phyloP scores from a whole-genome alignment of 2,113 vertebrate species.

The human (Homo sapiens) region GRCh38 chr11:108573501-108574000 shows the following conservation, averaged over 20 bases:
- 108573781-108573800: background rate
- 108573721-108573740: background rate
- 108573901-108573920: too few relatives aligned
- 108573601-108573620: background rate
- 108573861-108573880: too few relatives aligned
- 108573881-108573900: too few relatives aligned
- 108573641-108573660: background rate
- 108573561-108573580: background rate
- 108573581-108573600: background rate
- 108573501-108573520: background rate
- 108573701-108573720: background rate
- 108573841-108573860: too few relatives aligned
- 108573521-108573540: background rate
- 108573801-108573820: background rate
- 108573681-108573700: background rate
- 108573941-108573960: too few relatives aligned
- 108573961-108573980: too few relatives aligned
- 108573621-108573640: background rate
- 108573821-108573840: too few relatives aligned
- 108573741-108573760: background rate
- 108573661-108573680: background rate
- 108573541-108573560: background rate
- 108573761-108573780: background rate
- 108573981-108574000: too few relatives aligned
- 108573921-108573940: too few relatives aligned